Base-by-base conservation (phyloP, 37 sponge, comb jelly and placozoan genomes). In the Theonella swinhoei region DNA sequence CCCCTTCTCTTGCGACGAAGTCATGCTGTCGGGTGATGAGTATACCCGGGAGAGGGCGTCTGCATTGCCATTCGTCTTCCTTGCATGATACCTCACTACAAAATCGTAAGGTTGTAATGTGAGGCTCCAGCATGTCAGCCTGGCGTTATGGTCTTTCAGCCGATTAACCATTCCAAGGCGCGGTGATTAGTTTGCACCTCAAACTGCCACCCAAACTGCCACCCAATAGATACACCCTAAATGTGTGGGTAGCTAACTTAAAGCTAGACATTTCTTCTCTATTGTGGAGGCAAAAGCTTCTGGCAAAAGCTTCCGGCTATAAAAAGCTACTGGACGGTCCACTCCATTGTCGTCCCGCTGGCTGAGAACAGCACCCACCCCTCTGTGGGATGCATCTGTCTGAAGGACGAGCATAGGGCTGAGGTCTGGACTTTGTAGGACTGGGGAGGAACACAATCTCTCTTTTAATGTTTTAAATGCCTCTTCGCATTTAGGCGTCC, bases 331-430 rank as follows among this genome's bases (percentile, higher is more conserved):
- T 62, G 83, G 74, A 42, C 74, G 83, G 11, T 83, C 83, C 28
- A 59, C 83, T 34, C 78, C 85, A 60, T 75, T 61, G 2, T 39
- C 39, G 59, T 64, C 68, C 9, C 28, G 22, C 42, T 84, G 85
- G 42, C 85, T 84, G 24, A 84, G 24, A 17, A 84, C 78, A 28
- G 77, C 85, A 30, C 85, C 85, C 14, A 76, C 70, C 3, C 85
- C 85, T 76, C 68, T 69, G 34, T 76, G 60, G 4, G 60, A 76
- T 3, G 77, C 77, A 62, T 76, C 77, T 23, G 77, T 75, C 39
- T 76, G 85, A 22, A 83, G 64, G 23, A 64, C 42, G 24, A 75
- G 73, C 41, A 9, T 24, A 26, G 14, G 32, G 7, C 37, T 38
- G 35, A 72, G 29, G 54, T 69, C 59, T 7, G 73, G 73, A 71